These are phyloP conservation scores for Cheiracanthium punctorium DNA, from an alignment of 2,888 invertebrate genomes.

Conservation along the genomic window DNA sequence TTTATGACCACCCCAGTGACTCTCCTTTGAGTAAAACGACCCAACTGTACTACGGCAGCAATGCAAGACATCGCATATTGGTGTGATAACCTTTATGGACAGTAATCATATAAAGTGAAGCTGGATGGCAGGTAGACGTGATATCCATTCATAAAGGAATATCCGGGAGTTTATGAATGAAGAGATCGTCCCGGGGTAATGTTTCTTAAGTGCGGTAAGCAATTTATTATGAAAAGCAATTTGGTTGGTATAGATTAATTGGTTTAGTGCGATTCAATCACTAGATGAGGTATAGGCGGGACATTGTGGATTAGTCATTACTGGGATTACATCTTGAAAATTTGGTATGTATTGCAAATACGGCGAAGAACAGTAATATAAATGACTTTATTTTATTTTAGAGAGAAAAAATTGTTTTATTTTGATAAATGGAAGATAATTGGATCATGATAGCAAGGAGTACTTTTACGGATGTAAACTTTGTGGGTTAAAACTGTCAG, in stretches of 20 bases:
- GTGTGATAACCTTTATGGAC: background rate
- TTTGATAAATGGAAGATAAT: no score
- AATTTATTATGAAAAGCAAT: background rate
- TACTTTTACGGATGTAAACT: no score
- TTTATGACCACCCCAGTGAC: background rate
- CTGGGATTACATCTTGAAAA: no score
- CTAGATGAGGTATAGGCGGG: no score
- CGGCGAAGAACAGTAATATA: no score
- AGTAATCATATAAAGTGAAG: background rate
- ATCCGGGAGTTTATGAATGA: background rate
- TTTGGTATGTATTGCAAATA: no score
- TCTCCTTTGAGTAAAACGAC: background rate
- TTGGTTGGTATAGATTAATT: background rate
- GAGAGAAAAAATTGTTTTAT: no score
- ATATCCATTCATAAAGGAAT: background rate
- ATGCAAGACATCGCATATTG: background rate
- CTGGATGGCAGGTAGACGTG: conserved; percentile 1
- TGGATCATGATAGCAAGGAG: no score
- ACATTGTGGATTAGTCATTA: no score
- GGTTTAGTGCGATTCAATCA: no score
- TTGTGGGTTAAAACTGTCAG: no score
- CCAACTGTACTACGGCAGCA: background rate
- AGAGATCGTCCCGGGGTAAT: background rate
- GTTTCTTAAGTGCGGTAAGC: background rate
- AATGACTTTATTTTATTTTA: no score